These are phyloP conservation scores for Bursaphelenchus okinawaensis DNA, from an alignment of 2,888 invertebrate genomes.

Conservation along the genomic window DNA sequence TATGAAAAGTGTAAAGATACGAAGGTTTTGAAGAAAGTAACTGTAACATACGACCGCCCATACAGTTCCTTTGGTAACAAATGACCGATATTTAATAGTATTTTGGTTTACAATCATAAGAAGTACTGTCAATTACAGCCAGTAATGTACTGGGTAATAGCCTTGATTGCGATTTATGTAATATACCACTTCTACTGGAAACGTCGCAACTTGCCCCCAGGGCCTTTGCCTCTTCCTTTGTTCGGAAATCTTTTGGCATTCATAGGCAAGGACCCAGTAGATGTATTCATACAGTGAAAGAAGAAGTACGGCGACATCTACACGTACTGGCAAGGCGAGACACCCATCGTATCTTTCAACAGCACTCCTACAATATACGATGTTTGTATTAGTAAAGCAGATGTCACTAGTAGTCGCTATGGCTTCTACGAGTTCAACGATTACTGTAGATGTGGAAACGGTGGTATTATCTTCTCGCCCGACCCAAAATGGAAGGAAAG, in stretches of 20 bases:
- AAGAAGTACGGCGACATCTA: background rate
- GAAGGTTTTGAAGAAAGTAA: too few relatives aligned
- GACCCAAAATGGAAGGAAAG: background rate
- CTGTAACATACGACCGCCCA: too few relatives aligned
- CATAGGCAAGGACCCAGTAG: background rate
- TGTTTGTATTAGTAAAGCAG: too few relatives aligned
- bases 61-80: too few relatives aligned
- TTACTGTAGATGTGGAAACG: background rate
- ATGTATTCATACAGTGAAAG: background rate
- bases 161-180: background rate
- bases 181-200: background rate
- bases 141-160: too few relatives aligned
- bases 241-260: background rate
- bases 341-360: too few relatives aligned
- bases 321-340: background rate
- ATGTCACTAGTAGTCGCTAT: too few relatives aligned
- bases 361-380: too few relatives aligned
- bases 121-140: too few relatives aligned
- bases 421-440: background rate
- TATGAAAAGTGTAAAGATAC: too few relatives aligned
- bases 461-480: background rate
- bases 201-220: background rate
- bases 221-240: background rate
- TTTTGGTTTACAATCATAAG: too few relatives aligned
- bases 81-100: too few relatives aligned